Conservation (phyloP, 2,113 vertebrate genomes). For the Camelus dromedarius region DNA sequence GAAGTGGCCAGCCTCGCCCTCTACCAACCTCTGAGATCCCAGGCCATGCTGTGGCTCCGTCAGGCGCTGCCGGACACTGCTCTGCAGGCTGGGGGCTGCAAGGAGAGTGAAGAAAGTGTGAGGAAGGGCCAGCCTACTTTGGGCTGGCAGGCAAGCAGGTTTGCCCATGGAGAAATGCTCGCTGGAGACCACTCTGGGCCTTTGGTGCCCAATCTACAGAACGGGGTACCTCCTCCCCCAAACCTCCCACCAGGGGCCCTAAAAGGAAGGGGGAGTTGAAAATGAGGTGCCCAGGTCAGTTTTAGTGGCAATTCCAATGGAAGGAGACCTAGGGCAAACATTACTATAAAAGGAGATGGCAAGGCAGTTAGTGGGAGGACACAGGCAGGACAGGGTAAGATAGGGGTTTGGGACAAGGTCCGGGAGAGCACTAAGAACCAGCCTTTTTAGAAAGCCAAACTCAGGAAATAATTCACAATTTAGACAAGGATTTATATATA, state of each 20-base stretch:
- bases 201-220: conserved; percentile 42
- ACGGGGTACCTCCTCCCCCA: conserved; percentile 62
- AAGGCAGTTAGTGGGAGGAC: conserved; percentile 68
- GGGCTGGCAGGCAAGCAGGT: neutral
- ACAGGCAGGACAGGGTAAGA: conserved; percentile 62
- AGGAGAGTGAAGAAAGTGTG: conserved; percentile 77
- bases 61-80: conserved; percentile 95
- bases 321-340: conserved; percentile 43
- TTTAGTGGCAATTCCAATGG: conserved; percentile 66
- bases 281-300: conserved; percentile 65
- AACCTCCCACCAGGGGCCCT: conserved; percentile 54
- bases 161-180: conserved; percentile 18
- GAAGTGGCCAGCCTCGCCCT: conserved; percentile 88
- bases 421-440: conserved; percentile 77
- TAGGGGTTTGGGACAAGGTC: conserved; percentile 47
- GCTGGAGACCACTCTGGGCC: conserved; percentile 14
- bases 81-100: conserved; percentile 95
- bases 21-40: conserved; percentile 99
- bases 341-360: conserved; percentile 44
- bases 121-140: neutral
- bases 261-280: conserved; percentile 54
- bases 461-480: conserved; percentile 52
- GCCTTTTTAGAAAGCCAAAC: conserved; percentile 67
- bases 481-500: conserved; percentile 44
- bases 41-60: conserved; percentile 93